phyloP scores from a whole-genome alignment of 2,888 invertebrate species.

The Dione vanillae region DNA sequence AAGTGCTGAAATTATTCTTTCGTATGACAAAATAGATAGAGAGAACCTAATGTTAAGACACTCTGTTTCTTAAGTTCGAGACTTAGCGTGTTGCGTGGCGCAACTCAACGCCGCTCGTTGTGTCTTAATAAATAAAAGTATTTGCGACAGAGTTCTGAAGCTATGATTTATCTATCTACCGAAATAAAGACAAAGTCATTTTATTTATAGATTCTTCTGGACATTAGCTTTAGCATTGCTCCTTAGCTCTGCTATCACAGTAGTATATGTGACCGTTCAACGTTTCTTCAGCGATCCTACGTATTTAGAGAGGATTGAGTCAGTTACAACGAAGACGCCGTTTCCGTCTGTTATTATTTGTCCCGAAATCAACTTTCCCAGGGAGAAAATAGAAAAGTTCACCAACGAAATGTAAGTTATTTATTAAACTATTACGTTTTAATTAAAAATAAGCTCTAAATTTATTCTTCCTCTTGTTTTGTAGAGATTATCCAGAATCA shows the following conservation, averaged over 20 bases:
- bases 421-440: not conserved
- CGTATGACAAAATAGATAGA: too few species aligned
- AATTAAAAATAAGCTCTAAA: too few species aligned
- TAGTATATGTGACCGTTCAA: slow-evolving; percentile 52
- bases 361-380: slow-evolving; percentile 59
- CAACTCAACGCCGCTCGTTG: too few species aligned
- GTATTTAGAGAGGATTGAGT: slow-evolving; percentile 53
- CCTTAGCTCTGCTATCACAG: slow-evolving; percentile 51
- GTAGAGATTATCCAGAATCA: slow-evolving; percentile 57
- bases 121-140: too few species aligned
- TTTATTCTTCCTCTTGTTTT: slow-evolving; percentile 33
- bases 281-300: slow-evolving; percentile 63
- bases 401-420: slow-evolving; percentile 57
- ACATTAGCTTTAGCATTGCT: too few species aligned
- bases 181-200: not conserved
- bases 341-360: slow-evolving; percentile 66
- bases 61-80: too few species aligned
- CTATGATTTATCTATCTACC: too few species aligned
- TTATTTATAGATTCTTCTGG: slow-evolving; percentile 59
- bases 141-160: too few species aligned
- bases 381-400: slow-evolving; percentile 57
- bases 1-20: too few species aligned
- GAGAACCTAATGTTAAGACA: too few species aligned
- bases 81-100: too few species aligned
- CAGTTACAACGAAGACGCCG: slow-evolving; percentile 16